phyloP scores from a whole-genome alignment of 2,888 invertebrate species.

The Chloroclysta siterata region DNA sequence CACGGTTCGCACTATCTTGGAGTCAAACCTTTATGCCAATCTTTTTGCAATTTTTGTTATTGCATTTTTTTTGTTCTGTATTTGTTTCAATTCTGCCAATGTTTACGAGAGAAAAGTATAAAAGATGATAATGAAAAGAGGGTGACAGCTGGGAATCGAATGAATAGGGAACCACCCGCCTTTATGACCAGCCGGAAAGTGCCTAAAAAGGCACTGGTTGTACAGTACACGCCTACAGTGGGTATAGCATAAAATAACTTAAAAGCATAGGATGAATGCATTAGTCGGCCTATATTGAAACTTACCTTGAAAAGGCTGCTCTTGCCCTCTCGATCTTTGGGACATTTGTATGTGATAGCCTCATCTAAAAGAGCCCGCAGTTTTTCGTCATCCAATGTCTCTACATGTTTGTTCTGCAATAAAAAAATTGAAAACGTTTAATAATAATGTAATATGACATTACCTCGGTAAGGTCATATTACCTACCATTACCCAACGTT shows the following conservation, averaged over 20 bases:
- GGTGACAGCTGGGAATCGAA: no score
- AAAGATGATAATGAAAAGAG: no score
- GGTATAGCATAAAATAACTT: background rate
- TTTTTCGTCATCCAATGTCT: slow-evolving; percentile 90
- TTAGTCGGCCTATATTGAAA: background rate
- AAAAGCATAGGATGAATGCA: background rate
- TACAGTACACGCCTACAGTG: no score
- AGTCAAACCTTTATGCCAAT: no score
- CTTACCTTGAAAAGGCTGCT: slow-evolving; percentile 92
- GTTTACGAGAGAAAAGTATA: no score
- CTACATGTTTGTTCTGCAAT: slow-evolving; percentile 81
- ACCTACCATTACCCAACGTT: slow-evolving; percentile 17
- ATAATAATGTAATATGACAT: background rate
- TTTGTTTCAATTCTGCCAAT: no score
- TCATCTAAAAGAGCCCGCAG: slow-evolving; percentile 92
- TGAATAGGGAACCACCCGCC: no score
- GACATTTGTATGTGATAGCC: slow-evolving; percentile 93
- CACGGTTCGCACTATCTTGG: no score
- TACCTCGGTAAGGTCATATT: background rate
- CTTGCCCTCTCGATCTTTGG: slow-evolving; percentile 93
- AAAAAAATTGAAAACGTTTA: slow-evolving; percentile 39
- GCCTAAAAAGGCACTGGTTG: no score
- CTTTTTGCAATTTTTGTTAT: no score
- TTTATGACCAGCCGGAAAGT: no score
- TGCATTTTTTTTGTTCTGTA: no score